A percentile compares a stretch with the other conserved stretches of the same genome.
Conservation (phyloP, 2,113 vertebrate genomes). For the Zonotrichia leucophrys region DNA sequence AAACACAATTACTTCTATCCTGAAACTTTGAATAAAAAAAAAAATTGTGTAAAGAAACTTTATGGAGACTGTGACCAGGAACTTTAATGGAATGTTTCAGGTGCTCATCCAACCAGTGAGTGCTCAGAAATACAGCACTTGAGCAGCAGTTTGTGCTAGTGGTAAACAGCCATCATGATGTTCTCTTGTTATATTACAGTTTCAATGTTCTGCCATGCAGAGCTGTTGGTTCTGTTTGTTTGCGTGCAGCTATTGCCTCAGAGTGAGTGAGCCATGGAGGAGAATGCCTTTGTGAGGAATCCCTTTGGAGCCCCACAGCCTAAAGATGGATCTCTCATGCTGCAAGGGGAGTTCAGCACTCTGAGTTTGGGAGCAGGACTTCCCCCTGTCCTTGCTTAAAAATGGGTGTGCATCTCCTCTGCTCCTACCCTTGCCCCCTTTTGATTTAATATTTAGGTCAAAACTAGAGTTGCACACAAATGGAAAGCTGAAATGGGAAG, state of each 20-base stretch:
- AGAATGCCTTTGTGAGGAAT: neutral
- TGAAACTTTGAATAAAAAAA: neutral
- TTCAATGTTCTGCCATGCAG: conserved; percentile 19
- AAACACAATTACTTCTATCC: neutral
- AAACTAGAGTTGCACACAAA: neutral
- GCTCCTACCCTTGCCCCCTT: accelerated
- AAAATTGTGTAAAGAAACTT: neutral
- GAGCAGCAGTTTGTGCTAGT: conserved; percentile 15
- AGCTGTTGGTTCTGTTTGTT: neutral
- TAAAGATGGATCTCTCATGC: accelerated
- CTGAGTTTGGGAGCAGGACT: accelerated
- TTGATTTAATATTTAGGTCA: neutral
- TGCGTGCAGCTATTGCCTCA: neutral
- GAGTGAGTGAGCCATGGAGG: neutral
- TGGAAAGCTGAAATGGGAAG: neutral
- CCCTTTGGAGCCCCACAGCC: neutral
- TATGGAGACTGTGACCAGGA: neutral
- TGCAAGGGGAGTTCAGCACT: neutral
- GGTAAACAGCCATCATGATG: neutral
- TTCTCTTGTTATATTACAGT: conserved; percentile 9
- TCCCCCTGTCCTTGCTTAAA: neutral
- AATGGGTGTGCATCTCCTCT: accelerated
- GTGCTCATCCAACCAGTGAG: neutral
- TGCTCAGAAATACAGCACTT: neutral
- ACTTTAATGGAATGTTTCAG: neutral